phyloP scores from a whole-genome alignment of 1,140 invertebrate species.

The Drosophila baimaii region DNA sequence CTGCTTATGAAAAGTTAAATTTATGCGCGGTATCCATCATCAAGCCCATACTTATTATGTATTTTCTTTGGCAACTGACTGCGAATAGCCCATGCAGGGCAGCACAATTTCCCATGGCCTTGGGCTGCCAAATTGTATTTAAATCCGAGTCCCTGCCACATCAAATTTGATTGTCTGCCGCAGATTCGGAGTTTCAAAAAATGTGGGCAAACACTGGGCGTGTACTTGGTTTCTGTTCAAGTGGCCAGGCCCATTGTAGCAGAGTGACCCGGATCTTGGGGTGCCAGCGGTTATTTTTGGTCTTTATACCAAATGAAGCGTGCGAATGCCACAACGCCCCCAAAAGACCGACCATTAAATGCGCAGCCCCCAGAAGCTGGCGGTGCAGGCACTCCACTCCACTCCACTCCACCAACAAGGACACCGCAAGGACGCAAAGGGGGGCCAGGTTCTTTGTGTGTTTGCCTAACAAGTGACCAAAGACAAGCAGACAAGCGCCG shows the following conservation, averaged over 20 bases:
- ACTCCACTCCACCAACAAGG: constrained; percentile 13
- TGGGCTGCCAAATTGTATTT: constrained; percentile 1
- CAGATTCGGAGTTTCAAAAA: constrained; percentile 38
- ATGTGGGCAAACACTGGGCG: constrained; percentile 66
- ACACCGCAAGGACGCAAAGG: constrained; percentile 2
- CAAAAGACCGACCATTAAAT: constrained; percentile 59
- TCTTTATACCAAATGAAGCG: constrained; percentile 81
- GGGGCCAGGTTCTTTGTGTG: constrained; percentile 18
- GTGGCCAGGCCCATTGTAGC: constrained; percentile 2
- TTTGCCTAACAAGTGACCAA: constrained; percentile 60
- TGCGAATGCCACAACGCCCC: constrained; percentile 77
- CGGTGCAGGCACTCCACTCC: constrained; percentile 55
- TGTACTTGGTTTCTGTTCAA: constrained; percentile 61
- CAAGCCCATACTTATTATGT: too few species aligned
- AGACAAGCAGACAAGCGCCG: constrained; percentile 39
- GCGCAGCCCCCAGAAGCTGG: constrained; percentile 60
- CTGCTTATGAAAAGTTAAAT: too few species aligned
- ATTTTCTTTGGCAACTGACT: too few species aligned
- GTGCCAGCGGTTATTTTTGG: constrained; percentile 69
- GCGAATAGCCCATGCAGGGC: not conserved
- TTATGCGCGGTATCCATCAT: too few species aligned
- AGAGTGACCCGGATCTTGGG: constrained; percentile 27
- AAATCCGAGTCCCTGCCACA: not conserved
- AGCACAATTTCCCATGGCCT: not conserved
- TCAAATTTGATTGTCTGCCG: constrained; percentile 13